Base-by-base conservation (phyloP, 2,113 vertebrate species). In the Seriola rivoliana region DNA sequence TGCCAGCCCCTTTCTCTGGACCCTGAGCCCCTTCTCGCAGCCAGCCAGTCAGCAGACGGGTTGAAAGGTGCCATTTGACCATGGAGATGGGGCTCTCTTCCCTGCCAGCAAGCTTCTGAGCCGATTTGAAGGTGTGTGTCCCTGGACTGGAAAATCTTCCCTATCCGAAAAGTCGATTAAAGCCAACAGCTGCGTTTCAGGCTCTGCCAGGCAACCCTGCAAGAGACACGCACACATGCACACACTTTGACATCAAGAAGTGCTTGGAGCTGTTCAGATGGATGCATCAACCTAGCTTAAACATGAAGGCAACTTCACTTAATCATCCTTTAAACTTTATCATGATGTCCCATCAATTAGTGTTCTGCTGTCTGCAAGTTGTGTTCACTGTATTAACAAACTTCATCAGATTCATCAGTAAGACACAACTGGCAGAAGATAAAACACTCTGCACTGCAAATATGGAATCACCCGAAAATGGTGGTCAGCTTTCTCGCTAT, bases 181-280 rank as follows among this genome's bases (percentile, higher is more conserved):
- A 95, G 93, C 92, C 90, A 93, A 90, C 94, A 96, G 94, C 95
- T 95, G 95, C 79, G 91, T 92, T 93, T 95, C 87, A 94, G 93
- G 86, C 90, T 84, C 77, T 95, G 94, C 94, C 95, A 95, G 91
- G 82, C 84, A 69, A 86, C 90, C 85, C 75, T 81, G 81, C 80
- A 66, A 79, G n/a, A 42, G 83, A 84, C 83, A 80, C 29, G 19
- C 71, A 73, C 80, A 74, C 72, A 82, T 52, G 55, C 80, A 87
- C 79, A 83, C 71, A 67, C 76, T 88, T 76, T 93, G 88, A 92
- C 85, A 89, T 91, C 46, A 92, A 87, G 89, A 80, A 91, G 82
- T 85, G 73, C 82, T 90, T 89, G 86, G 82, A 92, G 72, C 80
- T 79, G 84, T 82, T 90, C 88, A 79, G 88, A 82, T 85, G 79